Percentiles rank a stretch among this genome's conserved stretches.
These are phyloP conservation scores for Drosophila setosimentum DNA, from an alignment of 2,888 invertebrate genomes.

Conservation along the genomic window DNA sequence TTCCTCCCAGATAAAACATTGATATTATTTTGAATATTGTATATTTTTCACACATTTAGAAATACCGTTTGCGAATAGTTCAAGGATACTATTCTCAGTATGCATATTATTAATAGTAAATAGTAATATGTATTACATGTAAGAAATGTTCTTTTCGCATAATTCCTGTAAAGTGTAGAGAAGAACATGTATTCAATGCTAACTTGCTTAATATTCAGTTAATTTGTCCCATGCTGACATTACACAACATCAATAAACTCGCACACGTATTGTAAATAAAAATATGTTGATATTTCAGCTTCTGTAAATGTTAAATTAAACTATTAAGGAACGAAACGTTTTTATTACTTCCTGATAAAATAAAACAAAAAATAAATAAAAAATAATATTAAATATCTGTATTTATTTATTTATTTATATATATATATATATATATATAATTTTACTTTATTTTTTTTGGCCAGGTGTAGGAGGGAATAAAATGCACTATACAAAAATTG, in stretches of 20 bases:
- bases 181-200: conserved; percentile 17
- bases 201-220: conserved; percentile 46
- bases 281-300: conserved; percentile 7
- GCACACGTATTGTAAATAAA: conserved; percentile 4
- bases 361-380: conserved; percentile 15
- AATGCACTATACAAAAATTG: conserved; percentile 32
- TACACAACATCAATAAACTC: neutral
- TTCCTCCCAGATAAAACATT: neutral
- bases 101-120: conserved; percentile 30
- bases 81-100: conserved; percentile 20
- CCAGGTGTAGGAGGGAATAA: conserved; percentile 35
- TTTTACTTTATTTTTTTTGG: conserved; percentile 7
- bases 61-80: conserved; percentile 52
- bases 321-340: neutral
- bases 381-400: too few relatives aligned
- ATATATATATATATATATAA: neutral
- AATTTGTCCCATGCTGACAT: neutral
- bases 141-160: conserved; percentile 24
- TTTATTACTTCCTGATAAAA: conserved; percentile 3
- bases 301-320: neutral
- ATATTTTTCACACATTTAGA: conserved; percentile 57
- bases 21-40: conserved; percentile 22
- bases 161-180: neutral
- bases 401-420: conserved; percentile 5
- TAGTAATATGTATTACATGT: conserved; percentile 44